Evolutionary conservation across 2,888 invertebrate genomes (phyloP).

Genomic region (Beris chalybata): DNA sequence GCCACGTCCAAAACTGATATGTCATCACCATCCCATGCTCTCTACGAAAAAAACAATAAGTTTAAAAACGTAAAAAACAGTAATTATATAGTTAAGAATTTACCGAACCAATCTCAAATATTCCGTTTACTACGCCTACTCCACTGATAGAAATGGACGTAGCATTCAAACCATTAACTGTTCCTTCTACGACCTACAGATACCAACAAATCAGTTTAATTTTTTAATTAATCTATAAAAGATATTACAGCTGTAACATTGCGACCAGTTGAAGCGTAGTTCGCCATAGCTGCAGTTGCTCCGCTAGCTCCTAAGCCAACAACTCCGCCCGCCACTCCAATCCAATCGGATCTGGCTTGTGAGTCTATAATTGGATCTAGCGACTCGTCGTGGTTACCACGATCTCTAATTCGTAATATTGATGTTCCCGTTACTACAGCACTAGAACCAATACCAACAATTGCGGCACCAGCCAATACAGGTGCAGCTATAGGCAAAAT

Average conservation of each 20-base stretch:
- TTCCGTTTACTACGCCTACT: slow-evolving; percentile 47
- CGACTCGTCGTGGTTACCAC: slow-evolving; percentile 49
- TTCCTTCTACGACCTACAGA: slow-evolving; percentile 38
- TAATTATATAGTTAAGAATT: slow-evolving; percentile 25
- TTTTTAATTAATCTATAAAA: too few relatives aligned
- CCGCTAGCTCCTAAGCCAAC: slow-evolving; percentile 46
- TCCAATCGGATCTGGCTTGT: slow-evolving; percentile 48
- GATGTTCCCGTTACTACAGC: slow-evolving; percentile 39
- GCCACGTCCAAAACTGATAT: slow-evolving; percentile 45
- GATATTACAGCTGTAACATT: slow-evolving; percentile 46
- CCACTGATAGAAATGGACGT: slow-evolving; percentile 50
- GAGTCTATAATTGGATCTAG: slow-evolving; percentile 44
- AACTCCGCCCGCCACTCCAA: slow-evolving; percentile 46
- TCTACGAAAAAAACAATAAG: slow-evolving; percentile 41
- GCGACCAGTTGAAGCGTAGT: slow-evolving; percentile 45
- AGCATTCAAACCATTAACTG: slow-evolving; percentile 51
- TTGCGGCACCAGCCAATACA: slow-evolving; percentile 41
- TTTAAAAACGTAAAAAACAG: not conserved
- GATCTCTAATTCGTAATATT: slow-evolving; percentile 43
- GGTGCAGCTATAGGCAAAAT: slow-evolving; percentile 45
- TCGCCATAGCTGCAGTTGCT: slow-evolving; percentile 45
- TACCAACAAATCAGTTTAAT: too few relatives aligned
- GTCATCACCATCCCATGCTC: slow-evolving; percentile 46
- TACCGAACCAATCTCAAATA: slow-evolving; percentile 49
- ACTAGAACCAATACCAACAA: slow-evolving; percentile 46